A percentile compares a stretch with the other conserved stretches of the same genome.
phyloP scores from a whole-genome alignment of 53 echinoderm and acorn worm species.

The Echinarachnius parma region DNA sequence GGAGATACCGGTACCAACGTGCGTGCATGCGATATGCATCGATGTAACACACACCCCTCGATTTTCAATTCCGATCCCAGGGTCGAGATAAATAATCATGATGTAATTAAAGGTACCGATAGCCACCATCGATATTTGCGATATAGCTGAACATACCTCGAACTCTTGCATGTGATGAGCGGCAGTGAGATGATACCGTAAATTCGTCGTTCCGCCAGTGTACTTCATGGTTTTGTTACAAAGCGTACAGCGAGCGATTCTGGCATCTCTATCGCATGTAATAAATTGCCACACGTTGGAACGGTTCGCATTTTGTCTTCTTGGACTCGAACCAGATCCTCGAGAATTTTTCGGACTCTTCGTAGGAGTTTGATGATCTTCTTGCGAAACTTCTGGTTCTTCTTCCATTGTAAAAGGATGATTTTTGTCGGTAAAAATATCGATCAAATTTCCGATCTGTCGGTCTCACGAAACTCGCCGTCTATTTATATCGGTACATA shows the following conservation, averaged over 20 bases:
- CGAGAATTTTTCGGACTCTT: constrained; percentile 17
- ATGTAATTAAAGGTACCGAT: too few species aligned
- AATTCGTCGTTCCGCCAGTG: constrained; percentile 42
- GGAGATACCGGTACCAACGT: too few species aligned
- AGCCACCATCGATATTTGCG: too few species aligned
- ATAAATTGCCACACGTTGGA: constrained; percentile 41
- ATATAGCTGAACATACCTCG: constrained; percentile 14
- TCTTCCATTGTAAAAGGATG: too few species aligned
- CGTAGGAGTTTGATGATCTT: not conserved
- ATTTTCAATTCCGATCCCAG: too few species aligned
- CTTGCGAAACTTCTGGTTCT: constrained; percentile 14
- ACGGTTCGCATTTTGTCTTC: not conserved
- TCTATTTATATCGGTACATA: too few species aligned
- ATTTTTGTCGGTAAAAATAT: constrained; percentile 18
- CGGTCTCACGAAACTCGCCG: constrained; percentile 27
- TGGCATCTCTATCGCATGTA: constrained; percentile 20
- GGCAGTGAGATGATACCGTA: constrained; percentile 42
- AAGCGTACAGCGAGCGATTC: constrained; percentile 29
- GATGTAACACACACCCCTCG: too few species aligned
- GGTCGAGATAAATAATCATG: too few species aligned
- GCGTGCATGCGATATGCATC: too few species aligned
- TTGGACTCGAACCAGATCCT: not conserved
- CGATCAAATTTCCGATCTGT: constrained; percentile 50
- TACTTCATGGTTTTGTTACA: constrained; percentile 53
- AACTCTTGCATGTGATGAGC: constrained; percentile 39